A percentile compares a stretch with the other conserved stretches of the same genome.
phyloP scores from a whole-genome alignment of 1,140 invertebrate species.

The Ostrea edulis region DNA sequence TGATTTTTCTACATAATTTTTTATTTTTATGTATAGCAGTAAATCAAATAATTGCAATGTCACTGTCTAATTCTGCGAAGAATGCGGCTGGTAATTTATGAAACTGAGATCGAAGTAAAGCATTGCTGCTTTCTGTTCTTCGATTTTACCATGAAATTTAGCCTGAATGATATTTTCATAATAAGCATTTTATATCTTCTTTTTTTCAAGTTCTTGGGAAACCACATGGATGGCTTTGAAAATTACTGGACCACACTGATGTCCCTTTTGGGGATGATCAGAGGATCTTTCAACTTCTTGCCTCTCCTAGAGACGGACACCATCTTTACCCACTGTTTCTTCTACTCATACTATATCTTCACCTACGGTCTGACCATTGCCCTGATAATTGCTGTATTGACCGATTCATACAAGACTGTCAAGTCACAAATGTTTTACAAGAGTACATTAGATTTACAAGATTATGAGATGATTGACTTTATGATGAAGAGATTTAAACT shows the following conservation, averaged over 20 bases:
- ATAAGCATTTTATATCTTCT: not conserved
- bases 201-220: conserved; percentile 71
- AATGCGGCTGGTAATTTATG: too few relatives aligned
- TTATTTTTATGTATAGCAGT: not conserved
- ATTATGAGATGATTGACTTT: conserved; percentile 77
- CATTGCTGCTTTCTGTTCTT: not conserved
- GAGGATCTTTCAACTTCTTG: conserved; percentile 66
- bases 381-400: conserved; percentile 68
- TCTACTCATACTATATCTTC: conserved; percentile 70
- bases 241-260: conserved; percentile 66
- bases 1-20: not conserved
- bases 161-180: not conserved
- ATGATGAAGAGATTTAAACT: conserved; percentile 75
- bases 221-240: conserved; percentile 63
- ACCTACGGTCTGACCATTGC: conserved; percentile 69
- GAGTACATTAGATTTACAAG: conserved; percentile 70
- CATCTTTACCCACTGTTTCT: conserved; percentile 69
- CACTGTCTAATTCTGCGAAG: too few relatives aligned
- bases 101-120: too few relatives aligned
- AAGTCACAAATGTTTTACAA: conserved; percentile 71
- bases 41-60: too few relatives aligned
- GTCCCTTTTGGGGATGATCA: conserved; percentile 65
- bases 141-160: not conserved
- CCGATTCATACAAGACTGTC: conserved; percentile 65
- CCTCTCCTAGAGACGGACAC: conserved; percentile 58